Evolutionary conservation across 23 tunicate species (phyloP).

Genomic region (Trididemnum miniatum): DNA sequence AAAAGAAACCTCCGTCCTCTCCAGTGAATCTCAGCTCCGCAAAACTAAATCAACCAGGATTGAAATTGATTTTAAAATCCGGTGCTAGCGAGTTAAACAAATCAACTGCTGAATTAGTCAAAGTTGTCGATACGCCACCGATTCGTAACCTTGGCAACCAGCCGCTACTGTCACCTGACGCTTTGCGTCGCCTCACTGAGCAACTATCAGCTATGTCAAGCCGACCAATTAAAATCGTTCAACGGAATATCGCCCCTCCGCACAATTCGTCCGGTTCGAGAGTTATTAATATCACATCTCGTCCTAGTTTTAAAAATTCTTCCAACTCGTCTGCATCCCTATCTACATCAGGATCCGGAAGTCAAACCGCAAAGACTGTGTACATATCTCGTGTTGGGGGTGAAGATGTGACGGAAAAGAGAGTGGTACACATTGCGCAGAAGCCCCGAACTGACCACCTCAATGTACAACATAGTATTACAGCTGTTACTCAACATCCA

Average conservation of each 20-base stretch:
- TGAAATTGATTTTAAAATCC: constrained; percentile 57
- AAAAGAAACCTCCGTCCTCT: background rate
- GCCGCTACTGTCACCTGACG: constrained; percentile 42
- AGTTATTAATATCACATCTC: constrained; percentile 13
- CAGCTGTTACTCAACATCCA: too few relatives aligned
- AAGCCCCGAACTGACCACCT: too few relatives aligned
- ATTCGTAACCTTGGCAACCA: constrained; percentile 9
- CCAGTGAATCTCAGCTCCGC: background rate
- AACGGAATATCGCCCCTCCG: constrained; percentile 23
- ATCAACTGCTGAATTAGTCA: constrained; percentile 33
- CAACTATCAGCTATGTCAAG: constrained; percentile 70
- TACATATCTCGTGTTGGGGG: background rate
- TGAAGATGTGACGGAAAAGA: too few relatives aligned
- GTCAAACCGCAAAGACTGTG: background rate
- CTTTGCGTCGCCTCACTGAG: constrained; percentile 55
- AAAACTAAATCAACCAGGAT: constrained; percentile 35
- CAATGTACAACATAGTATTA: too few relatives aligned
- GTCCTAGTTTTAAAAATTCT: background rate
- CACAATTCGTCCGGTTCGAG: background rate
- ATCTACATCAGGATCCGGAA: background rate
- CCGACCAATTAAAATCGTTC: constrained; percentile 76
- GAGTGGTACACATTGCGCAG: too few relatives aligned
- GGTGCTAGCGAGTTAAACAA: background rate
- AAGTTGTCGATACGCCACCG: background rate
- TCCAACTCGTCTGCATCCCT: background rate